Percentiles rank a stretch among this genome's conserved stretches.
Conservation (phyloP, 2,888 invertebrate species). For the Octodonta nipae region DNA sequence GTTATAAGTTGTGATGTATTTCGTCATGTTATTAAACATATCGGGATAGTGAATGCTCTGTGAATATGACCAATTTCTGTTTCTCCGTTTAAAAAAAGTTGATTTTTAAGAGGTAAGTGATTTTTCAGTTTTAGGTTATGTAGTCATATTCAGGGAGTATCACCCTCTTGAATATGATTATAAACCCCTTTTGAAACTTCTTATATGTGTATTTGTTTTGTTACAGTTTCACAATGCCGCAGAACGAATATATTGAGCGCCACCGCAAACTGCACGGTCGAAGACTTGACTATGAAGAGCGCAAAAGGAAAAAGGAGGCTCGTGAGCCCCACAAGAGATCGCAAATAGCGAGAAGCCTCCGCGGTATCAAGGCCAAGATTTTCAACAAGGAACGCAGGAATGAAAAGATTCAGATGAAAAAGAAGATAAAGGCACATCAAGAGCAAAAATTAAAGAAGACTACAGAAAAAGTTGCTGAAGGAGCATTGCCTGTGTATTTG, state of each 20-base stretch:
- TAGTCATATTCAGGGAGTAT: slow-evolving; percentile 34
- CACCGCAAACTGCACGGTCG: slow-evolving; percentile 92
- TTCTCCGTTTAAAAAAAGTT: no score
- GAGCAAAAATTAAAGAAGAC: slow-evolving; percentile 79
- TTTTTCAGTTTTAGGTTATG: no score
- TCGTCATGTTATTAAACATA: no score
- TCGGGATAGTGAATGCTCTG: no score
- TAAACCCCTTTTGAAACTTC: slow-evolving; percentile 9
- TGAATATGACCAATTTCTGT: no score
- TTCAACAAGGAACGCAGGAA: slow-evolving; percentile 91
- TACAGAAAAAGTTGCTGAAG: slow-evolving; percentile 71
- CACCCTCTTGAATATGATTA: slow-evolving; percentile 29
- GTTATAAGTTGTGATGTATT: no score
- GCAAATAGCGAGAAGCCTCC: slow-evolving; percentile 77
- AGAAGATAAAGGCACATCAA: slow-evolving; percentile 94
- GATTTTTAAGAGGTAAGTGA: no score
- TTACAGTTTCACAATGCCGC: slow-evolving; percentile 61
- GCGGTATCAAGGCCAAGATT: slow-evolving; percentile 94
- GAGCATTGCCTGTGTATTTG: slow-evolving; percentile 91
- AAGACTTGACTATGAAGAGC: slow-evolving; percentile 93
- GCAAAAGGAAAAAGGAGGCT: slow-evolving; percentile 89
- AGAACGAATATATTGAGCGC: slow-evolving; percentile 99
- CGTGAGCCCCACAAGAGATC: slow-evolving; percentile 85
- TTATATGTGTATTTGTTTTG: slow-evolving; percentile 7
- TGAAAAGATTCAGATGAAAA: slow-evolving; percentile 99